Evolutionary conservation across 1,140 invertebrate species (phyloP), one percentile per base, ranked within the genome.

Genomic region (Rhysida immarginata): DNA sequence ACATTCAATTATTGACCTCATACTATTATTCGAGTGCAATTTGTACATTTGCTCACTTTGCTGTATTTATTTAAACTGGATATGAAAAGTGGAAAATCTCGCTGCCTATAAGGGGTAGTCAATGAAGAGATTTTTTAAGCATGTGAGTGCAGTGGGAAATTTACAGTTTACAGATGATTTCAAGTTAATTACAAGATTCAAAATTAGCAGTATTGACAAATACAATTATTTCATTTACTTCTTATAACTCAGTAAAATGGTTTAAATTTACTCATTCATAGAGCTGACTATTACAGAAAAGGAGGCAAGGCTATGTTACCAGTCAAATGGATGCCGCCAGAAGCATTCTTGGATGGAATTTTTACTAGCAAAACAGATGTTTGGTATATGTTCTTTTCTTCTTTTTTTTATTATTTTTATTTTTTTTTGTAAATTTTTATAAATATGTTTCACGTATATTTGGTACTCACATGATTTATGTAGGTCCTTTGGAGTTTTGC

Each of bases 251-350:
- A 11, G n/a, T 41, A 11, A 11, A 11, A 41, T n/a, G n/a, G 11
- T 21, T 2, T 11, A 18, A 14, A 16, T 2, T 60, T 53, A 42
- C 60, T 49, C 27, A 58, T n/a, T n/a, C 54, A 53, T 58, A 81
- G 91, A 55, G 85, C 89, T 29, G 93, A 97, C 69, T 98, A 98
- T 67, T 98, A 98, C 68, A 81, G 88, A 57, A 98, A 98, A 74
- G 93, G 92, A 14, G 94, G 94, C 0, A 95, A 95, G 69, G 91
- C 93, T 0, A 92, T 97, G 85, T 69, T 99, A 42, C 94, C 95
- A 1, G 93, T 99, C 0, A 93, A 96, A 65, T 98, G 95, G 95
- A 98, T 98, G 94, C 94, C 96, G 1, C 95, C 95, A 0, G 95
- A 98, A 71, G 91, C 93, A 0, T 95, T 97, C 65, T 76, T 97